Conservation (phyloP, 2,113 vertebrate genomes). For the Hydrochoerus hydrochaeris region DNA sequence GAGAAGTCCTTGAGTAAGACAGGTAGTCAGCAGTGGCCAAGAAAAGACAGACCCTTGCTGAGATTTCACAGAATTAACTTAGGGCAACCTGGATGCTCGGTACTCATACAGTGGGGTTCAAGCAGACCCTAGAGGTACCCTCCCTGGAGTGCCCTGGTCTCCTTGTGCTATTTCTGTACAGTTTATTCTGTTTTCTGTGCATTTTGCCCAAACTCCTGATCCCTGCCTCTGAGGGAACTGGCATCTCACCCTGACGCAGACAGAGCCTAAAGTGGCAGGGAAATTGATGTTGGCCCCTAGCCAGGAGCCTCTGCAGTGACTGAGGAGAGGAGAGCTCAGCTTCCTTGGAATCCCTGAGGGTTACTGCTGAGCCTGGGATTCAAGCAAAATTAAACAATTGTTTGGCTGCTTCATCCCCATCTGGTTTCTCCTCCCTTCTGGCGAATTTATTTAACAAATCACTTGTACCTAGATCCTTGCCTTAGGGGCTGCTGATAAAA, state of each 20-base stretch:
- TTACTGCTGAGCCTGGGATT: not conserved
- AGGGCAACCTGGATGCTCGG: not conserved
- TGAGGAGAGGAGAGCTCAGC: accelerated
- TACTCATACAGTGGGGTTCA: not conserved
- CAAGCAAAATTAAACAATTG: not conserved
- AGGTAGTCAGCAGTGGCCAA: not conserved
- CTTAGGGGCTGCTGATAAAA: not conserved
- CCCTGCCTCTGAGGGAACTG: too few relatives aligned
- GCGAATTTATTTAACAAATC: not conserved
- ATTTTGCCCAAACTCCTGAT: not conserved
- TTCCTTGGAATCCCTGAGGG: not conserved
- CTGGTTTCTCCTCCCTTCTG: not conserved
- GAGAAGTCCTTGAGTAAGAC: not conserved
- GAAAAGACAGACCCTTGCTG: not conserved
- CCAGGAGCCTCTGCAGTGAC: too few relatives aligned
- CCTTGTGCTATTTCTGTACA: not conserved
- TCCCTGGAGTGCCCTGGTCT: accelerated
- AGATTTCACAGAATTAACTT: not conserved
- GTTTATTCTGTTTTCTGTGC: not conserved
- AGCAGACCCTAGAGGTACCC: accelerated
- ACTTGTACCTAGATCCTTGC: not conserved
- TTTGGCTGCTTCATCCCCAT: not conserved
- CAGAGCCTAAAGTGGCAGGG: not conserved
- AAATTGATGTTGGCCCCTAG: not conserved
- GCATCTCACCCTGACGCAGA: accelerated